phyloP scores from a whole-genome alignment of 2,888 invertebrate genomes.

The Loripinus fragilis region DNA sequence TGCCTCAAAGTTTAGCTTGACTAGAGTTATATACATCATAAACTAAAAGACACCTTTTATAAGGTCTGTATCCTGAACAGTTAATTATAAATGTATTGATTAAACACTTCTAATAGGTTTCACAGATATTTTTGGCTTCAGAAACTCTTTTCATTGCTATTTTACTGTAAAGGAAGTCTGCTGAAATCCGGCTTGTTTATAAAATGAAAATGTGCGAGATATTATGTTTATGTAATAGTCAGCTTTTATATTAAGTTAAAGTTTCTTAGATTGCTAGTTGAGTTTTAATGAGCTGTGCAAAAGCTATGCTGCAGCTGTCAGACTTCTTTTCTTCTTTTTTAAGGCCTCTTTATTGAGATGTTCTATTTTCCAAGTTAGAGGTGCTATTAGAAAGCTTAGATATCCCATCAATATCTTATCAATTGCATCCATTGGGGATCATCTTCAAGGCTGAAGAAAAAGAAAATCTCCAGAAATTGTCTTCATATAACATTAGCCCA shows the following conservation, averaged over 20 bases:
- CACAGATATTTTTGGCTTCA: constrained; percentile 15
- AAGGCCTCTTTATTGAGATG: no score
- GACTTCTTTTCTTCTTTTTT: background rate
- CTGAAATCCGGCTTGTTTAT: constrained; percentile 4
- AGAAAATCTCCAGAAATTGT: no score
- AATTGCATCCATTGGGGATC: no score
- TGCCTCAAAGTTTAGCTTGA: no score
- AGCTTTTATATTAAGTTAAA: constrained; percentile 3
- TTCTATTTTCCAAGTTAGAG: no score
- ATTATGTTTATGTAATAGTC: constrained; percentile 14
- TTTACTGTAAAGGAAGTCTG: constrained; percentile 14
- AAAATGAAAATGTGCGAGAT: constrained; percentile 5
- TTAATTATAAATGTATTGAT: background rate
- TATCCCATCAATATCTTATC: no score
- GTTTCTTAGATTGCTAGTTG: background rate
- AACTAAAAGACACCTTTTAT: background rate
- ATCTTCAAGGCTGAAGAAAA: no score
- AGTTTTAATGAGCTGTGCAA: background rate
- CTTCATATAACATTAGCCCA: no score
- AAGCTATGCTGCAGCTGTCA: background rate
- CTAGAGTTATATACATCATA: no score
- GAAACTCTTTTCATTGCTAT: constrained; percentile 8
- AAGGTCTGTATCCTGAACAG: background rate
- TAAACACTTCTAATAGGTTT: constrained; percentile 3
- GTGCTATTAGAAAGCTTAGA: no score